Evolutionary conservation across 2,888 invertebrate genomes (phyloP).

Genomic region (Himalopsyche japonica): DNA sequence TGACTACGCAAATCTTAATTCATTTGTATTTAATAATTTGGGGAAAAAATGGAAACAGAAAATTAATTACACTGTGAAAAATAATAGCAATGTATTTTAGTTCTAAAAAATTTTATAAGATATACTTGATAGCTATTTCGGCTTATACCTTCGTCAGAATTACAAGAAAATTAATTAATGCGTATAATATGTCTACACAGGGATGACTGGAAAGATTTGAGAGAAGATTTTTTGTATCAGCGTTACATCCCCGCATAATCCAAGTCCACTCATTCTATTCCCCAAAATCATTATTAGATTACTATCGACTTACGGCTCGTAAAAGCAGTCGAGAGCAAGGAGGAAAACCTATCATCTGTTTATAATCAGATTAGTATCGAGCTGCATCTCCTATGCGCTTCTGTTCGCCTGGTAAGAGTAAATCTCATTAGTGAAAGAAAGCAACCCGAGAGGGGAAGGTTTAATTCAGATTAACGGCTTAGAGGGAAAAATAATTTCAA

Average conservation of each 20-base stretch:
- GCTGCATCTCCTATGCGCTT: conserved; percentile 18
- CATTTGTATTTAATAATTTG: no score
- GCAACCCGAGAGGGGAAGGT: conserved; percentile 22
- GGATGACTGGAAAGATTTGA: no score
- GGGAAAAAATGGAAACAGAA: no score
- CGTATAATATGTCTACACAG: no score
- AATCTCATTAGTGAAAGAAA: conserved; percentile 37
- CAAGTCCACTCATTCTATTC: background rate
- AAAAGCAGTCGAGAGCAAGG: conserved; percentile 14
- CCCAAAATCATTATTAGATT: conserved; percentile 18
- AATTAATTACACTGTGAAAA: no score
- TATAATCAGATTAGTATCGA: conserved; percentile 40
- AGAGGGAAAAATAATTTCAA: background rate
- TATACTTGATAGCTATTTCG: no score
- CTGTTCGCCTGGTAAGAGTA: conserved; percentile 17
- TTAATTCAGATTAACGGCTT: conserved; percentile 41
- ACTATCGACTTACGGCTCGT: conserved; percentile 27
- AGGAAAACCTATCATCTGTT: conserved; percentile 36
- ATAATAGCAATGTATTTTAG: no score
- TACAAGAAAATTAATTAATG: no score
- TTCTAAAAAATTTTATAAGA: no score
- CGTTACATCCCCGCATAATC: background rate
- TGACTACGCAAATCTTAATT: no score
- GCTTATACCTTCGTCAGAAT: no score
- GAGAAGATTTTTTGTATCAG: background rate